Evolutionary conservation across 2,113 vertebrate genomes (phyloP), one percentile per base, ranked within the genome.

Genomic region (Seriola dumerili): DNA sequence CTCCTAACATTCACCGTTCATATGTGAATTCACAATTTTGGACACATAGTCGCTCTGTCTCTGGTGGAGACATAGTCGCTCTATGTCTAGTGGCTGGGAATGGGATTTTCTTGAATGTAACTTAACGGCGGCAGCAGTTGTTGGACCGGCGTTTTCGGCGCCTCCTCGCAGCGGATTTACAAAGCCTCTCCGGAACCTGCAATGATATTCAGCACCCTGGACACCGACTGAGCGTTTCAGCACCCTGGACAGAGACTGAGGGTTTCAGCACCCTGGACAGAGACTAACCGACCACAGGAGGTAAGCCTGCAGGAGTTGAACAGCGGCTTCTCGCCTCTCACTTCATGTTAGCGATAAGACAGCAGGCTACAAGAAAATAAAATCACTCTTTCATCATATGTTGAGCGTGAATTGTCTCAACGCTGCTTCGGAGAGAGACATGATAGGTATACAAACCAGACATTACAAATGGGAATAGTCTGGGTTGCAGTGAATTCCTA

Each of bases 131-230:
- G 84, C 79, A 50, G 75, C 78, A 80, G 80, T 83, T 87, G 65
- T 76, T 67, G 84, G 82, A 90, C 83, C 73, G 74, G 87, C 77
- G 38, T 86, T 87, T 86, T 48, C 64, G 13, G 72, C 73, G 59
- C 77, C 71, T 78, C 78, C 72, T 84, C 63, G 67, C 82, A 86
- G 87, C 88, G 94, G 94, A 94, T 94, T 92, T 92, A 92, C 85
- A 90, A 91, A 90, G 58, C 67, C 67, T 78, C 74, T 44, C 58
- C 76, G 44, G 80, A 92, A 76, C 72, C 87, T 1, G 89, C 78
- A 16, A 87, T 83, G 88, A 79, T 5, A 66, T 87, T 58, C 92
- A 84, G 90, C 70, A 85, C 85, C 81, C 72, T 2, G 88, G 85
- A 89, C 85, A 87, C 87, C 34, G 77, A 61, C 74, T 44, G 42